Conservation (phyloP, 2,797 vertebrate species). For the Lagorchestes hirsutus region DNA sequence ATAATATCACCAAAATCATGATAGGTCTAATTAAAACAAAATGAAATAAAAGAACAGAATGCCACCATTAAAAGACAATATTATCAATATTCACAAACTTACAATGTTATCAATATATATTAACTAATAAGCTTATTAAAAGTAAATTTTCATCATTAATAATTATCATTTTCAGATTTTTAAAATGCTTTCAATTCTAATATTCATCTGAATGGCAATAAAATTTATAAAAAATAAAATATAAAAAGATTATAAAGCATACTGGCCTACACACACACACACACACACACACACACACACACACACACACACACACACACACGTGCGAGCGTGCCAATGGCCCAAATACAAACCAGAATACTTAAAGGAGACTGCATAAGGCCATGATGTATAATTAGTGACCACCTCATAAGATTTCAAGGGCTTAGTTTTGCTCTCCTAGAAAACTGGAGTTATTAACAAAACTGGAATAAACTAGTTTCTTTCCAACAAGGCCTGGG, state of each 20-base stretch:
- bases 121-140: not conserved
- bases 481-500: not conserved
- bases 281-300: no score
- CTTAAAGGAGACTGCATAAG: not conserved
- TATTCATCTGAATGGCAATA: not conserved
- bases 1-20: constrained; percentile 95
- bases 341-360: not conserved
- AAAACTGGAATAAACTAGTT: not conserved
- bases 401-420: not conserved
- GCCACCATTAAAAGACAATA: constrained; percentile 58
- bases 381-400: not conserved
- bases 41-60: constrained; percentile 56
- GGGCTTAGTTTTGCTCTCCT: not conserved
- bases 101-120: not conserved
- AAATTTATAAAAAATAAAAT: not conserved
- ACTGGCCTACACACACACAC: not conserved
- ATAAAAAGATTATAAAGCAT: not conserved
- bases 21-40: constrained; percentile 82
- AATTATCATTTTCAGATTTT: not conserved
- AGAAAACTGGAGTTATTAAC: not conserved
- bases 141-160: constrained; percentile 17
- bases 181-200: constrained; percentile 13
- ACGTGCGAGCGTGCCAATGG: not conserved
- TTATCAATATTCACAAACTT: constrained; percentile 70
- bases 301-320: no score